A percentile compares a stretch with the other conserved stretches of the same genome.
Conservation (phyloP, 2,797 vertebrate species). For the Pterois miles region DNA sequence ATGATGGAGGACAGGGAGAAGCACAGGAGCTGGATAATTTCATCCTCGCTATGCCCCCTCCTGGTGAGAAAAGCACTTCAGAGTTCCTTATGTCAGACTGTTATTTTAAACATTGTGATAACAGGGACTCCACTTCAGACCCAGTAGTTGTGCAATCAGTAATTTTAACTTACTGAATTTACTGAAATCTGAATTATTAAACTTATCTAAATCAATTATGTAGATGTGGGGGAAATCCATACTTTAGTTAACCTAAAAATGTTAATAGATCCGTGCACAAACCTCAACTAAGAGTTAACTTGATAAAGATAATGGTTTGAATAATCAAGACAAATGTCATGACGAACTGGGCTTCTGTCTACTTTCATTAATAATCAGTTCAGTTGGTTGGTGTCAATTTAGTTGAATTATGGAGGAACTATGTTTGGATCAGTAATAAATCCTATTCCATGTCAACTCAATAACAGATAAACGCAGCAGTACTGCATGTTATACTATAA, state of each 20-base stretch:
- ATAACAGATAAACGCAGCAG: background rate
- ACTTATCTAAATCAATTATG: background rate
- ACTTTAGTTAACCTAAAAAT: background rate
- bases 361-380: background rate
- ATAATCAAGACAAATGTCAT: background rate
- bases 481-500: background rate
- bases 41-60: constrained; percentile 78
- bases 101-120: background rate
- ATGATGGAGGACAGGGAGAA: constrained; percentile 83
- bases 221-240: background rate
- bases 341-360: background rate
- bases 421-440: background rate
- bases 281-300: background rate
- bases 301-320: background rate
- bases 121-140: background rate
- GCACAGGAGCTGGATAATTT: constrained; percentile 82
- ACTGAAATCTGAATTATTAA: background rate
- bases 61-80: constrained; percentile 78
- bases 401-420: background rate
- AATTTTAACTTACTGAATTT: background rate
- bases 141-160: background rate
- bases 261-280: background rate
- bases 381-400: background rate
- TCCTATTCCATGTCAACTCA: background rate
- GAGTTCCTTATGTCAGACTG: background rate